These are phyloP conservation scores for Amphimedon queenslandica DNA, from an alignment of 37 sponge, comb jelly and placozoan genomes.

Conservation along the genomic window DNA sequence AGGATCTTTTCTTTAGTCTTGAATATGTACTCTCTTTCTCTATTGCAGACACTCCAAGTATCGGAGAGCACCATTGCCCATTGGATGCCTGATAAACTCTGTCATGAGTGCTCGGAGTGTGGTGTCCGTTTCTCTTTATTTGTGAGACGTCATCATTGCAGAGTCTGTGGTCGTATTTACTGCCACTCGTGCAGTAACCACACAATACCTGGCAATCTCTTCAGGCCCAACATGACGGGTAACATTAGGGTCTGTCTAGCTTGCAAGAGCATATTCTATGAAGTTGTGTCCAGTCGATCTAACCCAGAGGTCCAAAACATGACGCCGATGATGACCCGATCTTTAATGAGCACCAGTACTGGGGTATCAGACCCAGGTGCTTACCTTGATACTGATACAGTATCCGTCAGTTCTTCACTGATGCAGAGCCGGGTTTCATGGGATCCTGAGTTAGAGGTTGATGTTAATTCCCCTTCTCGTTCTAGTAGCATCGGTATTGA, in stretches of 20 bases:
- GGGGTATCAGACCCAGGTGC: not conserved
- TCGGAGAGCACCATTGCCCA: no score
- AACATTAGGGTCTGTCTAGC: slow-evolving; percentile 28
- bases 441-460: slow-evolving; percentile 1
- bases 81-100: slow-evolving; percentile 94
- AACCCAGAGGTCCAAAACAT: not conserved
- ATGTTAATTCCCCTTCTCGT: slow-evolving; percentile 8
- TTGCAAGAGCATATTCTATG: slow-evolving; percentile 27
- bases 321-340: not conserved
- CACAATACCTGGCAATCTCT: slow-evolving; percentile 51
- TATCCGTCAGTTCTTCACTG: not conserved
- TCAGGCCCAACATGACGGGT: slow-evolving; percentile 33
- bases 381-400: not conserved
- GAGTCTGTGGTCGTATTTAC: slow-evolving; percentile 94
- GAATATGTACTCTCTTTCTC: no score
- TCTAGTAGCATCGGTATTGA: not conserved
- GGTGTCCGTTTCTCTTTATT: slow-evolving; percentile 63
- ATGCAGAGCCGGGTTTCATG: not conserved
- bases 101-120: slow-evolving; percentile 90
- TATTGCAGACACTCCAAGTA: no score
- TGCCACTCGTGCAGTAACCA: slow-evolving; percentile 80
- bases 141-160: slow-evolving; percentile 85
- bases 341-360: not conserved
- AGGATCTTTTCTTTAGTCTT: no score
- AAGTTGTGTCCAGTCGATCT: not conserved